Base-by-base conservation (phyloP, 2,113 vertebrate genomes). In the Himantopus leucocephalus region DNA sequence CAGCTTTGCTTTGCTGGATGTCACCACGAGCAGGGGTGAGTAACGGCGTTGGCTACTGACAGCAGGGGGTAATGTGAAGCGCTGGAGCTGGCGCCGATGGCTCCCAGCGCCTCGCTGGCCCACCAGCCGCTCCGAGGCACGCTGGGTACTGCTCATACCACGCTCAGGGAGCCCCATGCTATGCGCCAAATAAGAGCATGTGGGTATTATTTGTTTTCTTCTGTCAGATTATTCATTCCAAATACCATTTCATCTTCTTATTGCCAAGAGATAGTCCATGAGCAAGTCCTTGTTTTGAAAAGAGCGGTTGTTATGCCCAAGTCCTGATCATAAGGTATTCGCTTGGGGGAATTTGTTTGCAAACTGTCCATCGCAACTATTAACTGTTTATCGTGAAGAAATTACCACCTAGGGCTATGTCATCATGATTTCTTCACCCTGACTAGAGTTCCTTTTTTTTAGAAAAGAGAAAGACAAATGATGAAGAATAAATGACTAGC, bases 131-230 rank as follows among this genome's bases (percentile, higher is more conserved):
- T 45, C 58, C 0, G 8, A 50, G 74, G 75, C 75, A 53, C 84
- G 81, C 87, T 15, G 77, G 88, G 70, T 41, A 5, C 84, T 35
- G 77, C 88, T 93, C 95, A 52, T 55, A 47, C 75, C 94, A 20
- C 5, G 8, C 56, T 67, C 12, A 2, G 68, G 60, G 59, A 84
- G 85, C 47, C 83, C 83, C 64, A 10, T 5, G 56, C 74, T 35
- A n/a, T 4, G 66, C 53, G 3, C 94, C 94, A 94, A 96, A 96
- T 92, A 95, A 86, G 83, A 93, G 73, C 94, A 94, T 72, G 91
- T 21, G 53, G 59, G 39, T 41, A 78, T 48, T 85, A 56, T 58
- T 95, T 94, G n/a, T 85, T 96, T 90, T 92, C 72, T 79, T 30
- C 86, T 84, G 70, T 37, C 94, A n/a, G 64, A 63, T 86, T 92